Percentiles rank a stretch among this genome's conserved stretches.
These are phyloP conservation scores for Lycocorax pyrrhopterus DNA, from an alignment of 2,113 vertebrate species.

Conservation along the genomic window DNA sequence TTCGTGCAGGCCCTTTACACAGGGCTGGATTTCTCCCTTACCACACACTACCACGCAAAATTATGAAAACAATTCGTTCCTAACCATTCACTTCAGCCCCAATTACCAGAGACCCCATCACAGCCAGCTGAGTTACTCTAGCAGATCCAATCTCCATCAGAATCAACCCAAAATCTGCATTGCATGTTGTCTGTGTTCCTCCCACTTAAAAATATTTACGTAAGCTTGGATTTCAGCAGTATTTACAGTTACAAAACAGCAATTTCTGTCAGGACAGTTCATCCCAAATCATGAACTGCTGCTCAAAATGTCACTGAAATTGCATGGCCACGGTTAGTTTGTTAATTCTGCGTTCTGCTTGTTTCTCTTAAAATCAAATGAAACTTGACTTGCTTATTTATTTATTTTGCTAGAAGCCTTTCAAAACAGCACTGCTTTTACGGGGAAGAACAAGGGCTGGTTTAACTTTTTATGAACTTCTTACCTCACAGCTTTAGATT, in stretches of 20 bases:
- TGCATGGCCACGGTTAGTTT: not conserved
- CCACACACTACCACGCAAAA: not conserved
- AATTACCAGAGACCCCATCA: not conserved
- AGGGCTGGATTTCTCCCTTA: not conserved
- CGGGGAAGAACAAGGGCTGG: not conserved
- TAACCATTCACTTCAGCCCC: conserved; percentile 26
- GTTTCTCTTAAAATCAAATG: conserved; percentile 7
- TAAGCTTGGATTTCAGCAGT: conserved; percentile 19
- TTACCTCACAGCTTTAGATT: not conserved
- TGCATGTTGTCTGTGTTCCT: not conserved
- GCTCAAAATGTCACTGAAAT: not conserved
- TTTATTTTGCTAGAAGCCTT: not conserved
- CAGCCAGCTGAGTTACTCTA: not conserved
- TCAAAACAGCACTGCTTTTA: not conserved
- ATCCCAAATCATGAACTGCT: not conserved
- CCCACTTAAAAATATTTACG: conserved; percentile 32
- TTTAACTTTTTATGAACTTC: not conserved
- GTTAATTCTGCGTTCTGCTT: not conserved
- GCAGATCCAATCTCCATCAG: not conserved
- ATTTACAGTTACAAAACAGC: conserved; percentile 28
- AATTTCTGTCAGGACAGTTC: conserved; percentile 19
- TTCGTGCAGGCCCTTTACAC: not conserved
- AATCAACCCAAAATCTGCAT: not conserved
- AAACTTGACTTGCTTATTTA: conserved; percentile 1
- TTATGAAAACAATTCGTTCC: not conserved